A percentile compares a stretch with the other conserved stretches of the same genome.
phyloP scores from a whole-genome alignment of 2,113 vertebrate species.

The Calidris pugnax region DNA sequence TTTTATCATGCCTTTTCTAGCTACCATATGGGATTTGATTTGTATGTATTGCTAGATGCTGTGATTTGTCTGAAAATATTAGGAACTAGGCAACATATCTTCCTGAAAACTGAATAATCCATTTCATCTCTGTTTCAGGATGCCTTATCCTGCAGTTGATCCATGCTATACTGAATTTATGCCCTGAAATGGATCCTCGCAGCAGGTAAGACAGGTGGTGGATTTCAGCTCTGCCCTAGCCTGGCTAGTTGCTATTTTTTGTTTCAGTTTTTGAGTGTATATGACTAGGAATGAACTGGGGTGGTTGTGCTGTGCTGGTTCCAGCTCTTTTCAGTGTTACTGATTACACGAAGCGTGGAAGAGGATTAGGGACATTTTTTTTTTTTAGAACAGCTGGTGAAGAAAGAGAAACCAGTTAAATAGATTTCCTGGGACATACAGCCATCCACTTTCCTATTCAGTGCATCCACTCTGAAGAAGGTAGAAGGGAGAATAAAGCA shows the following conservation, averaged over 20 bases:
- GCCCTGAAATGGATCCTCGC: slow-evolving; percentile 86
- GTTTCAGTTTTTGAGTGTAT: background rate
- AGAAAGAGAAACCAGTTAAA: background rate
- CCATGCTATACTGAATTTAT: slow-evolving; percentile 94
- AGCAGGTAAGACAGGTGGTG: slow-evolving; percentile 77
- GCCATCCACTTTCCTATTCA: background rate
- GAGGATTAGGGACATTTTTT: background rate
- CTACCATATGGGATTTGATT: background rate
- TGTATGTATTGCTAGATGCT: background rate
- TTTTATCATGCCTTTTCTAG: background rate
- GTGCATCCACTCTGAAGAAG: background rate
- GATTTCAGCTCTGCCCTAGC: background rate
- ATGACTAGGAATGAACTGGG: background rate
- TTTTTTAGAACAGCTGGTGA: background rate
- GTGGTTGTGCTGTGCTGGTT: background rate
- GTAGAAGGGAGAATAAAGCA: background rate
- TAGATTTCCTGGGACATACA: background rate
- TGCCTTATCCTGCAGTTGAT: slow-evolving; percentile 94
- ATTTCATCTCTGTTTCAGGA: slow-evolving; percentile 74
- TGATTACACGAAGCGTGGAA: background rate
- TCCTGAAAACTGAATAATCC: background rate
- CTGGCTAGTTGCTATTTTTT: background rate
- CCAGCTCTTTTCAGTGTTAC: background rate
- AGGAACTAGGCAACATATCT: background rate
- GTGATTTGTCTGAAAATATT: background rate